Evolutionary conservation across 2,113 vertebrate species (phyloP).

Genomic region (Dryoscopus gambensis): DNA sequence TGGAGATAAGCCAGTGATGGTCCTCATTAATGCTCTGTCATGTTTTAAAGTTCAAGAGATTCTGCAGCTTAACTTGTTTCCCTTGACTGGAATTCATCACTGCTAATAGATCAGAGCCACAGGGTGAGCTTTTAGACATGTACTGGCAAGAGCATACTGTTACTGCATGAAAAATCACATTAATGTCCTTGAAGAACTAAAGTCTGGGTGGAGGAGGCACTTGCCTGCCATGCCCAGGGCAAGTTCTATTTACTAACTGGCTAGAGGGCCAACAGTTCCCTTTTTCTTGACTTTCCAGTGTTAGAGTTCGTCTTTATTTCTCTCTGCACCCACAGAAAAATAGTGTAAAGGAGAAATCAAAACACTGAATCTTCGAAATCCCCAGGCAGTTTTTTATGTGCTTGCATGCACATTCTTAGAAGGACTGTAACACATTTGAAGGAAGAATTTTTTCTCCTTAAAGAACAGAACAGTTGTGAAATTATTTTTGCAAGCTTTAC

Average conservation of each 20-base stretch:
- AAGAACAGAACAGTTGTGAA: neutral
- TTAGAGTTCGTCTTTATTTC: neutral
- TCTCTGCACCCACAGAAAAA: neutral
- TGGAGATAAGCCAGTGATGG: neutral
- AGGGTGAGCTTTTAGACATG: conserved; percentile 24
- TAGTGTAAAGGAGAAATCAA: neutral
- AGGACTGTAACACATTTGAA: neutral
- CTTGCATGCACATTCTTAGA: neutral
- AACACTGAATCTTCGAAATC: neutral
- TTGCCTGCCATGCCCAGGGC: neutral
- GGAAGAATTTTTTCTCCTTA: neutral
- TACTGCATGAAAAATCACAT: conserved; percentile 28
- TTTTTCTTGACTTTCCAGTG: neutral
- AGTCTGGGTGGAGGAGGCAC: neutral
- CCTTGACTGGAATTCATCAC: conserved; percentile 12
- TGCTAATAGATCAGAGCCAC: conserved; percentile 31
- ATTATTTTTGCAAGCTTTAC: neutral
- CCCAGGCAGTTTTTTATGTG: neutral
- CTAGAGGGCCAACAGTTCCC: neutral
- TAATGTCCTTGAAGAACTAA: conserved; percentile 9
- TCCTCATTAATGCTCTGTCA: conserved; percentile 9
- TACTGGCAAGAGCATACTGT: conserved; percentile 16
- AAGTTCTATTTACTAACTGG: neutral
- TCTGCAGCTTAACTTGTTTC: conserved; percentile 11
- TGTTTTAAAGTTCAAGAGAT: conserved; percentile 12